Conservation (phyloP, 2,113 vertebrate species). For the Gymnobelideus leadbeateri region DNA sequence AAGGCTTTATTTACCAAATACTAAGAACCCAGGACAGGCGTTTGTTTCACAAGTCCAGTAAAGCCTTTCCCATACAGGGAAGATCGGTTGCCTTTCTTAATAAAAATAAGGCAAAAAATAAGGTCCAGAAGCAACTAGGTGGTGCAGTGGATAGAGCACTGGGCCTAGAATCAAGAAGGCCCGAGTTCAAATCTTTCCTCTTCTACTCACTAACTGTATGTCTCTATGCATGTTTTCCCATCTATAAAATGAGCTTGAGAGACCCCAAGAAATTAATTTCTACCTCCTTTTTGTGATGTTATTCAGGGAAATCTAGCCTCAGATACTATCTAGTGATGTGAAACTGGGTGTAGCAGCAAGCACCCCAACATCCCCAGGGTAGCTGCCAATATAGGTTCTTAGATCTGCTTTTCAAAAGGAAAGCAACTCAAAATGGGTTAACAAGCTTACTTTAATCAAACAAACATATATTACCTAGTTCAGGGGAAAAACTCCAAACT, state of each 20-base stretch:
- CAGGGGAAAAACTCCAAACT: too few relatives aligned
- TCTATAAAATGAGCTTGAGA: background rate
- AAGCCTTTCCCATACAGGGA: slow-evolving; percentile 4
- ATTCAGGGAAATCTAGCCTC: background rate
- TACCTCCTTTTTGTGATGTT: background rate
- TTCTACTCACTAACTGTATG: background rate
- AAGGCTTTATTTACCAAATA: slow-evolving; percentile 19
- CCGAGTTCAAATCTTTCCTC: background rate
- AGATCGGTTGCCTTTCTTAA: background rate
- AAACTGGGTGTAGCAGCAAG: too few relatives aligned
- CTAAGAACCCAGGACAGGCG: background rate
- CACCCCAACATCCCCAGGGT: too few relatives aligned
- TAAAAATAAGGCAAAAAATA: background rate
- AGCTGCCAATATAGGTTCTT: too few relatives aligned
- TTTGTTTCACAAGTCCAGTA: background rate
- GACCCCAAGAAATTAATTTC: background rate
- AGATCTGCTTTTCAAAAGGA: too few relatives aligned
- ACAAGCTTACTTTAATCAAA: too few relatives aligned
- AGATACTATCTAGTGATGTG: background rate
- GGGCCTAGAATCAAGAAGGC: background rate
- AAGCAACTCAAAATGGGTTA: too few relatives aligned
- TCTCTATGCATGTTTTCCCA: background rate
- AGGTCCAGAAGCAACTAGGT: background rate
- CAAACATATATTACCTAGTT: too few relatives aligned
- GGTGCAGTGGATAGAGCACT: background rate